Conservation (phyloP, 2,888 invertebrate genomes). For the Dendrolimus pini region DNA sequence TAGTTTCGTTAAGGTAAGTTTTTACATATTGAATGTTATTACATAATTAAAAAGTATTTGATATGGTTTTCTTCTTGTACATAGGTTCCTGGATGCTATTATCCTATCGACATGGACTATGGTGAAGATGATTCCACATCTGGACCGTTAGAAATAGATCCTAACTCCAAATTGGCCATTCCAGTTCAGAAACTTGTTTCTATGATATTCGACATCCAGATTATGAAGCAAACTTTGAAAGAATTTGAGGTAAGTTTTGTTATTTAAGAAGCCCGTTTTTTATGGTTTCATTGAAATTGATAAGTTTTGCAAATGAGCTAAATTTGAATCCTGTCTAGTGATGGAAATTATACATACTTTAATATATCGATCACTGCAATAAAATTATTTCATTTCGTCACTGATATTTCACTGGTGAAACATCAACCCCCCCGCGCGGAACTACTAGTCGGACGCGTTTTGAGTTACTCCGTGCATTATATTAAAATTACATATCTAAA, state of each 20-base stretch:
- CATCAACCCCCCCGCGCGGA: too few species aligned
- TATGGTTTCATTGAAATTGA: neutral
- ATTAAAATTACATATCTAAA: too few species aligned
- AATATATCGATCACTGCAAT: too few species aligned
- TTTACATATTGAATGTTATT: too few species aligned
- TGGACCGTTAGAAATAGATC: constrained; percentile 60
- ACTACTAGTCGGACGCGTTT: too few species aligned
- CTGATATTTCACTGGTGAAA: too few species aligned
- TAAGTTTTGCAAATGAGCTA: neutral
- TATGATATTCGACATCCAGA: constrained; percentile 92
- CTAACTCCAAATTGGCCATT: constrained; percentile 80
- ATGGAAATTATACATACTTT: too few species aligned
- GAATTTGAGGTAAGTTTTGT: constrained; percentile 87
- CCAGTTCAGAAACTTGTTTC: constrained; percentile 90
- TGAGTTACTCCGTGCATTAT: too few species aligned
- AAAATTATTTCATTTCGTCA: too few species aligned
- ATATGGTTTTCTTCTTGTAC: too few species aligned
- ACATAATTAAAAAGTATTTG: too few species aligned
- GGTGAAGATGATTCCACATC: constrained; percentile 75
- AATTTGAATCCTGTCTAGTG: neutral
- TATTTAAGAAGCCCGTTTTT: constrained; percentile 1
- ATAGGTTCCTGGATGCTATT: constrained; percentile 83
- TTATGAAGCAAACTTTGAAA: constrained; percentile 94
- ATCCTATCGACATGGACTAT: constrained; percentile 94
- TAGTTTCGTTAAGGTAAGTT: constrained; percentile 75